Evolutionary conservation across 2,888 invertebrate genomes (phyloP).

Genomic region (Hydropsyche betteni): DNA sequence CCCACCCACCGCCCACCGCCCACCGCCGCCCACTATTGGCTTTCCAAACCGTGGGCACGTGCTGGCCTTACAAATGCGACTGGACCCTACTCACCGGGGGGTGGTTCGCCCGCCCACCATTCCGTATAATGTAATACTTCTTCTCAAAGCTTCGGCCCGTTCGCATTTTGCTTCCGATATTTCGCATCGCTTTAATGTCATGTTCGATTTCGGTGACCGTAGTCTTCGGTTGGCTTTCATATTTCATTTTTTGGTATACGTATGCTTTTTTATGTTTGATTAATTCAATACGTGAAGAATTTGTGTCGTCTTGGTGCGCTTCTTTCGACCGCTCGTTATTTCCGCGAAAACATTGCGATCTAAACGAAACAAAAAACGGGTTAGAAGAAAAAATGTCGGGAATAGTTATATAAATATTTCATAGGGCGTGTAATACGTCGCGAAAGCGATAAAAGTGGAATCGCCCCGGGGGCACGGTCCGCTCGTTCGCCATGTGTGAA

Average conservation of each 20-base stretch:
- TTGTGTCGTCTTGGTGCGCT: too few relatives aligned
- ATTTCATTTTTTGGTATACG: too few relatives aligned
- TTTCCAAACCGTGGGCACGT: slow-evolving; percentile 14
- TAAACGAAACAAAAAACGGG: too few relatives aligned
- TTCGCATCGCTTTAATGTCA: slow-evolving; percentile 18
- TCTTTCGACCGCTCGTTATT: too few relatives aligned
- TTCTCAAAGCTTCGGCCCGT: neutral
- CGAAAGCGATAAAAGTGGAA: neutral
- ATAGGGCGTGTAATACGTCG: slow-evolving; percentile 6
- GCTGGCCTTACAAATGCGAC: neutral
- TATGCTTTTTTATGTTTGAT: too few relatives aligned
- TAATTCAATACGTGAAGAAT: too few relatives aligned
- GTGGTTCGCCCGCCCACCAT: too few relatives aligned
- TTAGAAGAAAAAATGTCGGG: too few relatives aligned
- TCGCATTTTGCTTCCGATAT: slow-evolving; percentile 10
- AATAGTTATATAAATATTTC: too few relatives aligned
- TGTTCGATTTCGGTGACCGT: neutral
- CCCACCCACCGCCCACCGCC: slow-evolving; percentile 42
- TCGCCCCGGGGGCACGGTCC: slow-evolving; percentile 9
- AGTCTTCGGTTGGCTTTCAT: too few relatives aligned
- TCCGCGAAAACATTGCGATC: too few relatives aligned
- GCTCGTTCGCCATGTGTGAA: slow-evolving; percentile 30
- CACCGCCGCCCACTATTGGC: neutral
- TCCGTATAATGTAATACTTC: neutral
- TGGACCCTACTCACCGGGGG: slow-evolving; percentile 8